Evolutionary conservation across 2,888 invertebrate species (phyloP), one percentile per base, ranked within the genome.

Genomic region (Habrosyne pyritoides): DNA sequence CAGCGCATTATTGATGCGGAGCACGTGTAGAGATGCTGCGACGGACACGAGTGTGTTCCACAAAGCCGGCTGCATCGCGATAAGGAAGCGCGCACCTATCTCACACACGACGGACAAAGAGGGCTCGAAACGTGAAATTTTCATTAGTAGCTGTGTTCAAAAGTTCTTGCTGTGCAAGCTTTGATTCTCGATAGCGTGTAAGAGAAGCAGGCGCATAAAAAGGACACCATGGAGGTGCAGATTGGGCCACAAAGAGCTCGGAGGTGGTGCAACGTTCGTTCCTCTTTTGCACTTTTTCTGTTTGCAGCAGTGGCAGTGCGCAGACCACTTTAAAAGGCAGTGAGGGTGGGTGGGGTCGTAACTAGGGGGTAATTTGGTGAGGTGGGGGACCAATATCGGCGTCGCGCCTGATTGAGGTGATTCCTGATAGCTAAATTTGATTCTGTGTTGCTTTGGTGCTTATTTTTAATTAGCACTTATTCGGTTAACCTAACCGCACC

Each of bases 241-340:
- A 90, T 91, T 90, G 91, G 89, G 89, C 91, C 91, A 92, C 92
- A 92, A 92, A 92, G 92, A 90, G 91, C 86, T 86, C 84, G 77
- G 87, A 91, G 92, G 91, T 89, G 89, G 89, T 89, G 84, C 86
- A 80, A 79, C 83, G 84, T 79, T 80, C 84, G 80, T 80, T 80
- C 75, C 83, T 84, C 85, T 91, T 91, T 91, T 90, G 83, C 84
- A 87, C 84, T 91, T 91, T 91, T 91, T 90, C 86, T 89, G 85
- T 89, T 89, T 89, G 86, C 86, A 88, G 85, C 90, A 88, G 88
- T 89, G 86, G 88, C 87, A 89, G 87, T 89, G 86, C 88, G 81
- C 89, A 91, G 91, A 91, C 91, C 93, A 91, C 93, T 92, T 92
- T 91, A 91, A 91, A 89, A 90, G 88, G 91, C 86, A 87, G 81